These are phyloP conservation scores for Eulithis testata DNA, from an alignment of 2,888 invertebrate genomes.

Conservation along the genomic window DNA sequence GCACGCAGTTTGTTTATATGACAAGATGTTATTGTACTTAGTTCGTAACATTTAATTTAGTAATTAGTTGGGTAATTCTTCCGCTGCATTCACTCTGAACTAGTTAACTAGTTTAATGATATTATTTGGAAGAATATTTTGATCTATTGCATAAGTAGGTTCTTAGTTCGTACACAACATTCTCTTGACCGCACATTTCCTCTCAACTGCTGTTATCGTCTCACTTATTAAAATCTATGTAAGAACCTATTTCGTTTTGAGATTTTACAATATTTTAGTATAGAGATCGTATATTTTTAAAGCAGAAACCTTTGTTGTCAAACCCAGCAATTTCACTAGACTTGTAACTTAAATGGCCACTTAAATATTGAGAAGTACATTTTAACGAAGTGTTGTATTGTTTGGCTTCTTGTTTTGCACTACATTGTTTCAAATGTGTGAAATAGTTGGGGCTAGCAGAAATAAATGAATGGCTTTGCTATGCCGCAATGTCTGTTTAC, in stretches of 20 bases:
- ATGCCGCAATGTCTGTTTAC: no score
- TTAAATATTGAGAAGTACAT: neutral
- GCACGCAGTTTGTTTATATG: slow-evolving; percentile 4
- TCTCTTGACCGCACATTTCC: no score
- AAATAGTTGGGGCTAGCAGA: slow-evolving; percentile 1
- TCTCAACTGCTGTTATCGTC: no score
- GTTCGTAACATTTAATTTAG: neutral
- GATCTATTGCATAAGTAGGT: no score
- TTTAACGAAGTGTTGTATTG: slow-evolving; percentile 8
- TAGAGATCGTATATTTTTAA: neutral
- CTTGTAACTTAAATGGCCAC: neutral
- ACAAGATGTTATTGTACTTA: slow-evolving; percentile 9
- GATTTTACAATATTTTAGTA: neutral
- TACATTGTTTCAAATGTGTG: slow-evolving; percentile 5
- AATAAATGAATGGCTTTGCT: no score
- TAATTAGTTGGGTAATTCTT: slow-evolving; percentile 16
- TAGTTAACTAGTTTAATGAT: slow-evolving; percentile 11
- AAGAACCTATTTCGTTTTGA: neutral
- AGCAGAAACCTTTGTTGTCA: slow-evolving; percentile 2
- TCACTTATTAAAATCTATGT: neutral
- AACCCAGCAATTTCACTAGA: neutral
- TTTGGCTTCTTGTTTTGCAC: neutral
- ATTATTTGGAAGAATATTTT: neutral
- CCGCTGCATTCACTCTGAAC: slow-evolving; percentile 6
- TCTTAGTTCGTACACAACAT: no score